A percentile compares a stretch with the other conserved stretches of the same genome.
phyloP scores from a whole-genome alignment of 2,797 vertebrate species.

The Phoxinus dragarum region DNA sequence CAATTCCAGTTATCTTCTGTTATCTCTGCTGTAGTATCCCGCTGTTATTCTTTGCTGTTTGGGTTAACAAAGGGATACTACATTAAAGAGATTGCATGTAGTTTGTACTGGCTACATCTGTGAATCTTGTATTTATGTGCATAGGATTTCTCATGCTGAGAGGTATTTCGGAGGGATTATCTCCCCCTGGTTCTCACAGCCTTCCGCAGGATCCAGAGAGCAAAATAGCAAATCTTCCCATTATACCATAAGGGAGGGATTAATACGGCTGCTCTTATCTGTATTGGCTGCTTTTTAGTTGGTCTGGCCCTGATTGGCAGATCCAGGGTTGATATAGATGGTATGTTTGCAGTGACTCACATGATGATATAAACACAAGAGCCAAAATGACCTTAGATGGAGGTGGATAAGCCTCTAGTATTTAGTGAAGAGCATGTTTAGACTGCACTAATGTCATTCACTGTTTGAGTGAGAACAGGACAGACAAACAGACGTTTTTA shows the following conservation, averaged over 20 bases:
- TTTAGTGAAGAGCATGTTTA: conserved; percentile 56
- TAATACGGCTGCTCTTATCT: conserved; percentile 47
- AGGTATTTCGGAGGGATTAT: conserved; percentile 43
- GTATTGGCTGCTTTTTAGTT: conserved; percentile 46
- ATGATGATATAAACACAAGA: conserved; percentile 57
- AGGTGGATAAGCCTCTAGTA: conserved; percentile 46
- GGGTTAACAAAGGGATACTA: conserved; percentile 31
- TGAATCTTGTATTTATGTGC: conserved; percentile 23
- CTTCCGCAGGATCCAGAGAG: conserved; percentile 33
- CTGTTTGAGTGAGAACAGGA: conserved; percentile 46
- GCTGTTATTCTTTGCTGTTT: conserved; percentile 22
- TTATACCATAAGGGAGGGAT: conserved; percentile 45
- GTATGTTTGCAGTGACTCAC: conserved; percentile 54
- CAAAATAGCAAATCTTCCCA: conserved; percentile 53
- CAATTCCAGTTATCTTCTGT: conserved; percentile 3
- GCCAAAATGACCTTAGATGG: conserved; percentile 56
- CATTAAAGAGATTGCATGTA: conserved; percentile 38
- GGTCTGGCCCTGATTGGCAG: conserved; percentile 40
- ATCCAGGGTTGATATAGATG: conserved; percentile 43
- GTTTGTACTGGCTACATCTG: conserved; percentile 27
- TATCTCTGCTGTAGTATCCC: conserved; percentile 29
- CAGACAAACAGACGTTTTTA: conserved; percentile 26
- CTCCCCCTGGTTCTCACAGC: conserved; percentile 27
- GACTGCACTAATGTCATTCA: conserved; percentile 44
- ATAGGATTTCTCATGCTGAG: conserved; percentile 32